Evolutionary conservation across 2,797 vertebrate species (phyloP), one percentile per base, ranked within the genome.

Genomic region (Rhadinocentrus ornatus): DNA sequence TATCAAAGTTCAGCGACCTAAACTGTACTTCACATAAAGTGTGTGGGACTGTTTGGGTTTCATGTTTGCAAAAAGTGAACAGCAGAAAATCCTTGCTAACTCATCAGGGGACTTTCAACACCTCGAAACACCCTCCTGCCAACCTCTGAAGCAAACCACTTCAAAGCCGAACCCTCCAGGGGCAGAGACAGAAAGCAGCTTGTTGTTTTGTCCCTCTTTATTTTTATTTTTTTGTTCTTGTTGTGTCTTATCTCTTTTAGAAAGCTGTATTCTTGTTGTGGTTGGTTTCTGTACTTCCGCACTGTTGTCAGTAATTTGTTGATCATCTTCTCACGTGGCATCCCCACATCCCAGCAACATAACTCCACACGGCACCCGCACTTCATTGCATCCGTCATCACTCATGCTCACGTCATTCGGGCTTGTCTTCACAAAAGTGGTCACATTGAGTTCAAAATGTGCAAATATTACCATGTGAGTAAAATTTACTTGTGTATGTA

Each of bases 261-360:
- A 75, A 82, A 89, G 81, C 78, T 85, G 89, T 89, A 82, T 88
- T 88, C 78, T 46, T 86, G 87, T 91, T 84, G 85, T 90, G 64
- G 85, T 88, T 87, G 80, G 88, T 87, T 90, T 91, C 74, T 78
- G 85, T 91, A 83, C 75, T 85, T 88, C 75, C 53, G 48, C 86
- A 86, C 92, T 93, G 90, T 90, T 89, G 90, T 93, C 86, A 86
- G 87, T 89, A 86, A 90, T 82, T 91, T 59, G 87, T 87, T 79
- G 83, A 75, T 84, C 86, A 86, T 86, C 66, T 71, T 78, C 82
- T 86, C 82, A 89, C 73, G 58, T 81, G 76, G 82, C 90, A 86
- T 87, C 86, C 72, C 77, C 56, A 37, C 87, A 83, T 75, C 83
- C 72, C 81, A 1, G 76, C 69, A 22, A 78, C 88, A 86, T 71